Conservation (phyloP, 2,113 vertebrate species). For the Leiothrix lutea region DNA sequence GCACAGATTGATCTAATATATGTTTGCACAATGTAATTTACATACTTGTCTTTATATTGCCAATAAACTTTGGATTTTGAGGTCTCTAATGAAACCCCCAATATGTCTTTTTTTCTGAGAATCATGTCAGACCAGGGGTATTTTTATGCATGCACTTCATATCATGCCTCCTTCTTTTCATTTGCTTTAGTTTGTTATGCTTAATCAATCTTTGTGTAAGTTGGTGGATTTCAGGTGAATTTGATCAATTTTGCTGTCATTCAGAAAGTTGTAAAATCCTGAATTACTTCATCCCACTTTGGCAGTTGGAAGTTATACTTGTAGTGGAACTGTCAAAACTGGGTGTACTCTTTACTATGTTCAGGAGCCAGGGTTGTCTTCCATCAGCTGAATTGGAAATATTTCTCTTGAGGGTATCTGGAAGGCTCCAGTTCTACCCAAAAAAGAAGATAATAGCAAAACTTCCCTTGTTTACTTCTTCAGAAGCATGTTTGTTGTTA, state of each 20-base stretch:
- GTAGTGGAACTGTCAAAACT: neutral
- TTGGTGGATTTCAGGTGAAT: neutral
- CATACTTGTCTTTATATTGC: constrained; percentile 52
- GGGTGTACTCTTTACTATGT: neutral
- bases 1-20: constrained; percentile 42
- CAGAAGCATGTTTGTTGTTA: neutral
- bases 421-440: neutral
- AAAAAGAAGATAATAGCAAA: neutral
- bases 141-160: neutral
- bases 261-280: neutral
- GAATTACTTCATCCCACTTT: neutral
- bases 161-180: neutral
- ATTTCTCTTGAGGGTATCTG: neutral
- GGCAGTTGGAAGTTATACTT: neutral
- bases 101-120: neutral
- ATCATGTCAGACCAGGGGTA: neutral
- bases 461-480: neutral
- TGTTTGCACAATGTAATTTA: constrained; percentile 71
- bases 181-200: neutral
- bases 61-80: constrained; percentile 48
- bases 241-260: neutral
- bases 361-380: neutral
- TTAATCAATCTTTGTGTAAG: neutral
- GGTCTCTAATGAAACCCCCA: neutral
- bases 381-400: neutral